These are phyloP conservation scores for Furcifer pardalis DNA, from an alignment of 2,797 vertebrate genomes.

Conservation along the genomic window DNA sequence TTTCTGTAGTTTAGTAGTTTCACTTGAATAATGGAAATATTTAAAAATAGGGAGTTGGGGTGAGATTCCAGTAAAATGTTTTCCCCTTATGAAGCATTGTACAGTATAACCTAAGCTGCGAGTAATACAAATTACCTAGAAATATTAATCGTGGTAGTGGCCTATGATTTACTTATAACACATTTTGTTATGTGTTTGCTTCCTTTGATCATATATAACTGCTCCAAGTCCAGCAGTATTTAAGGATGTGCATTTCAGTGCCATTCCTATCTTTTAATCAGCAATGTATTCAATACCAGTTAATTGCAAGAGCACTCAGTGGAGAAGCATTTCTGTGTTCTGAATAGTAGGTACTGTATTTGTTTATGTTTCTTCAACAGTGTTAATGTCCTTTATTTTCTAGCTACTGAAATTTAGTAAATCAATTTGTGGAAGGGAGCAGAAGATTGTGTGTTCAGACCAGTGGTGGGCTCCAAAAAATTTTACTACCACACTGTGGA, in stretches of 20 bases:
- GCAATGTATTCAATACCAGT: not conserved
- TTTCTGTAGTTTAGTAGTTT: not conserved
- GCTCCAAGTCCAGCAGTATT: not conserved
- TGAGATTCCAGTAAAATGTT: not conserved
- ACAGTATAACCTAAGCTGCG: not conserved
- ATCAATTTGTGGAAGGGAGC: not conserved
- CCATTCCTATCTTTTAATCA: not conserved
- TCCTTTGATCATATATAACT: not conserved
- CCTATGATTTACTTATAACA: not conserved
- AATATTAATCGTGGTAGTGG: not conserved
- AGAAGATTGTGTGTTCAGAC: not conserved
- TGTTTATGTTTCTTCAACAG: not conserved
- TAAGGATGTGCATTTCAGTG: not conserved
- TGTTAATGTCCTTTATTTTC: not conserved
- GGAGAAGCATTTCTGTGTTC: not conserved
- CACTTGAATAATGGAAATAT: not conserved
- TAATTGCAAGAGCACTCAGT: slow-evolving; percentile 1
- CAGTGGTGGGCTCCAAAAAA: too few species aligned
- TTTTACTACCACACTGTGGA: too few species aligned
- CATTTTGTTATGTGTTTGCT: not conserved
- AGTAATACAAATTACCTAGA: not conserved
- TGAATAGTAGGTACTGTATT: slow-evolving; percentile 4
- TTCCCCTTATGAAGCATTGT: not conserved
- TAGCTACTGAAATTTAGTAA: not conserved
- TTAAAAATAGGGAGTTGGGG: not conserved